Base-by-base conservation (phyloP, 2,888 invertebrate species). In the Coronaproctus castanopsis region DNA sequence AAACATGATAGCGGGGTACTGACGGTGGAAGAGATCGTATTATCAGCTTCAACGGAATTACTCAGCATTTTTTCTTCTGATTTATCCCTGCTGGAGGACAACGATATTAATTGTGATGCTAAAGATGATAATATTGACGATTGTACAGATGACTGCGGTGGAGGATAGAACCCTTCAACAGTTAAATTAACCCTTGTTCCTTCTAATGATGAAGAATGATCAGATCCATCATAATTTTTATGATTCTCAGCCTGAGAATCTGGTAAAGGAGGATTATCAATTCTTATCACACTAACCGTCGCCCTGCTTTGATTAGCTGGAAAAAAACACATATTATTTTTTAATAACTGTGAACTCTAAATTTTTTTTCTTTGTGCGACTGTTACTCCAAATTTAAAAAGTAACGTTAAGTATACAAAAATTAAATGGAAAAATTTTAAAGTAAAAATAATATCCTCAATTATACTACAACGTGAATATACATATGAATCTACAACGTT, bases 141-240 rank as follows among this genome's bases (percentile, higher is more conserved):
- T 14, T 36, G 36, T n/a, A n/a, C n/a, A 36, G 36, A 36, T 36
- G 14, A 8, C 14, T 54, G 50, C 5, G 55, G 24, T 1, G 74
- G 69, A 64, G 79, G 74, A 70, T 79, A 81, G 67, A 80, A 81
- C 65, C 80, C 79, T 68, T 82, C 81, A 21, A 82, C 79, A 55
- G 79, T 79, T 2, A 82, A 71, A 55, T 81, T 81, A 21, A 70
- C 70, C 60, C 67, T 67, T 54, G 52, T 53, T n/a, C 60, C 63
- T 57, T 58, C 59, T n/a, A 59, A 58, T 10, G 61, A 61, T 14
- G 58, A 48, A 52, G 50, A 5, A 14, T 23, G 21, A 18, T 58
- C 58, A n/a, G 50, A n/a, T 36, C 55, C 22, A 1, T 51, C 21
- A 36, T 36, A 5, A 2, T 19, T 10, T 5, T 1, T 18, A 10